phyloP scores from a whole-genome alignment of 2,888 invertebrate genomes.

The Noctua comes region DNA sequence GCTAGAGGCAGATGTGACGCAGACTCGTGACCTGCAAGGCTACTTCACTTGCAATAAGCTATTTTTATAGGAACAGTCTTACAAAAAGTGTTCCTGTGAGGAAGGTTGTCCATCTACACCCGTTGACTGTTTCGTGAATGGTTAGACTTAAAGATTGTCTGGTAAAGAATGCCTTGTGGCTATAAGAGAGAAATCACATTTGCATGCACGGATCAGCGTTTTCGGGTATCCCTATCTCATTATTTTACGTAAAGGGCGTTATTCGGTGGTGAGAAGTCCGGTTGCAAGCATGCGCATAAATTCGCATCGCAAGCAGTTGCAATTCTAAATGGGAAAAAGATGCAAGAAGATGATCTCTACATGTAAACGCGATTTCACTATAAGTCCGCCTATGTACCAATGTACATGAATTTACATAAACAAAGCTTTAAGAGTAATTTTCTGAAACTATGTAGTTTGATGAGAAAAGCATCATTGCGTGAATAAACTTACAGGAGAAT shows the following conservation, averaged over 20 bases:
- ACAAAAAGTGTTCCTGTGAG: conserved; percentile 14
- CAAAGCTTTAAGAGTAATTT: background rate
- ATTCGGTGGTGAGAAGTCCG: background rate
- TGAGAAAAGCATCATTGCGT: background rate
- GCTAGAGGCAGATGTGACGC: conserved; percentile 41
- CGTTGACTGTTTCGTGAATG: too few relatives aligned
- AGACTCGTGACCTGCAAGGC: conserved; percentile 53
- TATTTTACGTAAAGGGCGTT: background rate
- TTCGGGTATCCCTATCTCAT: background rate
- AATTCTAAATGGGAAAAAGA: background rate
- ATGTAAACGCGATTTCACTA: background rate
- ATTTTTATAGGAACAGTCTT: conserved; percentile 52
- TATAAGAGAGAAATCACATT: background rate
- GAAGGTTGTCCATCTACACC: too few relatives aligned
- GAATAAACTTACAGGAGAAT: background rate
- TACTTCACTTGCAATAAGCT: conserved; percentile 48
- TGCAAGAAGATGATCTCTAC: background rate
- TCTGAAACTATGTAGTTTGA: background rate
- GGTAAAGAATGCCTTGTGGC: background rate
- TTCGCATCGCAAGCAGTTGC: background rate
- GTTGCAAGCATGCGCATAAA: background rate
- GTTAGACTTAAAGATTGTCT: too few relatives aligned
- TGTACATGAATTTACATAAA: background rate
- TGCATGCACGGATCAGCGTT: background rate
- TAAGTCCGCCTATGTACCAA: background rate